Evolutionary conservation across 2,888 invertebrate species (phyloP), one percentile per base, ranked within the genome.

Genomic region (Poecilus cupreus): DNA sequence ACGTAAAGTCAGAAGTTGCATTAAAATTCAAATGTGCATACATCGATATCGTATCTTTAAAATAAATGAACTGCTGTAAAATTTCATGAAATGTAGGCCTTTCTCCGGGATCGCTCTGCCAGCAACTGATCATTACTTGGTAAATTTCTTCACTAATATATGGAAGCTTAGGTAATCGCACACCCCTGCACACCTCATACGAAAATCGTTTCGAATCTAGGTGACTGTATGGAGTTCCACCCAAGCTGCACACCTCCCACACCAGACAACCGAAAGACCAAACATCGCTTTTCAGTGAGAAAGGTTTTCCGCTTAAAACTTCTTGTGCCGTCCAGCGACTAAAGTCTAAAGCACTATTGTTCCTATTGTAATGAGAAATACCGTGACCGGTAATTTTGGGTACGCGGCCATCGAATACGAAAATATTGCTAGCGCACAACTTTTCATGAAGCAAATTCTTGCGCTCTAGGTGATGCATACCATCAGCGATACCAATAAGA

Each of bases 241-340:
- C 91, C 86, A 96, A 89, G 3, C 94, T 93, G 84, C 94, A 91
- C 82, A 94, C 93, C 88, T 97, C 97, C 96, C 96, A 97, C 82
- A 96, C 89, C 10, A 96, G 87, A 82, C 95, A 93, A 0, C 95
- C 96, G 88, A 94, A 96, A 0, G 96, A 94, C 96, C 96, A 97
- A 3, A 96, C 92, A 86, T 96, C 96, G 78, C 94, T 94, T 85
- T 95, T 94, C 3, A 91, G 89, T n/a, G 93, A 93, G 84, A 92
- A 93, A 70, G 93, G 92, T 74, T 93, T 93, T 85, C 93, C 93
- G 32, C 93, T 92, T 83, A 96, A 90, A 85, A 94, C 93, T 88
- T 97, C 97, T 22, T 94, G 92, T 0, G 96, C 94, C 5, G 93
- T 93, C 96, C 96, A 96, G 54, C 96, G 90, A 0, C 94, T 93